Evolutionary conservation across 2,797 vertebrate species (phyloP).

Genomic region (Taeniopygia guttata): DNA sequence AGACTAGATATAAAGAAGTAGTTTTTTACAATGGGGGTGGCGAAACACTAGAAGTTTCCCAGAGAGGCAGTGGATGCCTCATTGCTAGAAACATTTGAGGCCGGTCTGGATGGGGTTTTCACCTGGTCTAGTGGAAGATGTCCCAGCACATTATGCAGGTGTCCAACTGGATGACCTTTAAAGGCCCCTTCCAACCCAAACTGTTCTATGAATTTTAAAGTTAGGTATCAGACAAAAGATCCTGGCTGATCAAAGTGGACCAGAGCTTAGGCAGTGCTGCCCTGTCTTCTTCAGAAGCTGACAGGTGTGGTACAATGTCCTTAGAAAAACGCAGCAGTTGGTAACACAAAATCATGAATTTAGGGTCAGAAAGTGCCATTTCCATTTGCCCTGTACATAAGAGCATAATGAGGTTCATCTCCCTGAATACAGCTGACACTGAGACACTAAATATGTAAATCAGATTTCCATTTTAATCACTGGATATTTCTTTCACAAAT

Average conservation of each 20-base stretch:
- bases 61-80: neutral
- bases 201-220: neutral
- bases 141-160: neutral
- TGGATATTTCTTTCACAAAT: neutral
- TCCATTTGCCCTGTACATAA: neutral
- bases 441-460: neutral
- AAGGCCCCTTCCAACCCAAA: neutral
- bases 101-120: neutral
- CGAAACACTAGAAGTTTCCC: neutral
- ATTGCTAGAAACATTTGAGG: neutral
- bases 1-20: neutral
- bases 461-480: neutral
- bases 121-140: neutral
- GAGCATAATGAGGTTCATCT: neutral
- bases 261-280: neutral
- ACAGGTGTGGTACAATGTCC: neutral
- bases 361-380: neutral
- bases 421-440: neutral
- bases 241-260: neutral
- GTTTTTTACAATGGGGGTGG: neutral
- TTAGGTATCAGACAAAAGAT: neutral
- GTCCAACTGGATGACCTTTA: neutral
- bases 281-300: neutral
- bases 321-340: neutral
- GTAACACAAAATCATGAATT: neutral